Base-by-base conservation (phyloP, 1,140 invertebrate genomes). In the Rhynchophorus ferrugineus region DNA sequence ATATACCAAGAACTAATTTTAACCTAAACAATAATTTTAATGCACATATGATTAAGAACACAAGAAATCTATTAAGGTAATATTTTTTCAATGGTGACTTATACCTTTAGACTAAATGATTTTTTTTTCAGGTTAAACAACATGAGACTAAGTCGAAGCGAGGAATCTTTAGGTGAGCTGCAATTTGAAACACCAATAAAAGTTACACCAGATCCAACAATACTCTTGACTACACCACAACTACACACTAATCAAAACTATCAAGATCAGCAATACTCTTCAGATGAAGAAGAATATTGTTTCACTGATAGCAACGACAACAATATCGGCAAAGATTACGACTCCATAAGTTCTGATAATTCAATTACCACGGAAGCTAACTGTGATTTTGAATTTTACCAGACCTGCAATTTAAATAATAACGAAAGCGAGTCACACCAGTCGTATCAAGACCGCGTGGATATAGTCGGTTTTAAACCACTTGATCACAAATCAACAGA, bases 331-430 rank as follows among this genome's bases (percentile, higher is more conserved):
- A 55, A 55, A 16, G 53, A 55, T 8, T 80, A 76, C 36, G 78
- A 78, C 47, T 76, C 73, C 7, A 72, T 78, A 44, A 74, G 77
- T 6, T 72, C 71, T 22, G 66, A 66, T 39, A 77, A 75, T 56
- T 82, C 80, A 5, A 80, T 79, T 11, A 82, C 80, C 2, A 82
- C 80, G 0, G 77, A 78, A 22, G 80, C 79, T 8, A 82, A 81
- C 57, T 78, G 81, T 56, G 80, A 82, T 61, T 82, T 82, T 56
- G 79, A 82, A 55, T 82, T 78, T 61, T 81, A 76, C 54, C 74
- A 77, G 33, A 61, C 49, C 18, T 55, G 57, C 62, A 66, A 56
- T n/a, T 3, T 66, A 70, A 49, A 63, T 39, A 49, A 48, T 35
- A 45, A 42, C 19, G 35, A 44, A 13, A 45, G 34, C 24, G 24